A percentile compares a stretch with the other conserved stretches of the same genome.
phyloP scores from a whole-genome alignment of 2,797 vertebrate genomes.

The Vipera latastei region DNA sequence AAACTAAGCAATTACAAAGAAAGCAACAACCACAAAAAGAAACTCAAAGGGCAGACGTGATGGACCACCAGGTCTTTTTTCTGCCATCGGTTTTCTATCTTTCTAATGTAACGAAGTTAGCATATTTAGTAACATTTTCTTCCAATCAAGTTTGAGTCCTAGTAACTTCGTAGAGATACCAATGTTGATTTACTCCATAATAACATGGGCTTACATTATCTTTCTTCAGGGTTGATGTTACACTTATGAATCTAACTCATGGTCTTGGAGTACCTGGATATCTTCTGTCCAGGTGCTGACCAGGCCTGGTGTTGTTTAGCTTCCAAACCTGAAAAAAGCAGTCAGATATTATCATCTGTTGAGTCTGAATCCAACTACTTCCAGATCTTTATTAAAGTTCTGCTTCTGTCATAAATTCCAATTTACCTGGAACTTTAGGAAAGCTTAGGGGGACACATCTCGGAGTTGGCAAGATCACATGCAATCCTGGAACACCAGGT shows the following conservation, averaged over 20 bases:
- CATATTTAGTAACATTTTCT: not conserved
- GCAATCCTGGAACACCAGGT: not conserved
- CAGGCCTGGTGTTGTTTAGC: not conserved
- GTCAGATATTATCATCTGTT: not conserved
- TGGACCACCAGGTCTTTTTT: not conserved
- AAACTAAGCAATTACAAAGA: not conserved
- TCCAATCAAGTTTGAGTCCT: too few species aligned
- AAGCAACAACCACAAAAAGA: not conserved
- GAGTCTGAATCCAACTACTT: not conserved
- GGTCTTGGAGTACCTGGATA: not conserved
- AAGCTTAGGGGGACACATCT: not conserved
- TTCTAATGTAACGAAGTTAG: not conserved
- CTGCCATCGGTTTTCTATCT: not conserved
- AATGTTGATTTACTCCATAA: not conserved
- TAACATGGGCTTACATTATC: not conserved
- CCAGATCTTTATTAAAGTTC: not conserved
- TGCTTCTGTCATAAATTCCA: not conserved
- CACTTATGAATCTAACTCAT: not conserved
- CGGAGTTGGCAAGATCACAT: not conserved
- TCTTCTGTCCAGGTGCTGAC: not conserved
- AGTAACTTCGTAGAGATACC: not conserved
- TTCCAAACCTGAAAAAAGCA: not conserved
- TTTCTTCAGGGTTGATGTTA: not conserved
- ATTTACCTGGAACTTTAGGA: not conserved
- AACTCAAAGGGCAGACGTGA: not conserved